Evolutionary conservation across 2,888 invertebrate species (phyloP), one percentile per base, ranked within the genome.

Genomic region (Hydroisotoma schaefferi): DNA sequence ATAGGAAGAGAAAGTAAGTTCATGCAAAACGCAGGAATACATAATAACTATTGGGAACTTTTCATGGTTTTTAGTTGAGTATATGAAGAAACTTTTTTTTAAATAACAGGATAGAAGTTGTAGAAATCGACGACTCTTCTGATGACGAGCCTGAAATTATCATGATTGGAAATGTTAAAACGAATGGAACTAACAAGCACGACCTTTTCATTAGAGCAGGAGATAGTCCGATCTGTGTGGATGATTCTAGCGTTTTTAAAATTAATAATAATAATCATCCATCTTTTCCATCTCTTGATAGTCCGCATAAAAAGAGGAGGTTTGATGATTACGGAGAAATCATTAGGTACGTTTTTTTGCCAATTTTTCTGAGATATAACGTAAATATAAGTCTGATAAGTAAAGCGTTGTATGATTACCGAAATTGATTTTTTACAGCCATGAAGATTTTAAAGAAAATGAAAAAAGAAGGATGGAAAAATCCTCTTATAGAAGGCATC

Each of bases 1-100:
- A 78, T 68, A 75, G 74, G 73, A 77, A 78, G 57, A 20, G 47
- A 25, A 47, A 47, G 47, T 47, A 23, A 6, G 47, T 23, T 47
- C 47, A 23, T 10, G 25, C 33, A 33, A n/a, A n/a, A n/a, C n/a
- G n/a, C n/a, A n/a, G n/a, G n/a, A n/a, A n/a, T 33, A 10, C 8
- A 33, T 10, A 33, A 8, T 33, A 33, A 33, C 8, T 33, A 33
- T 33, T 8, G 33, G 33, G 8, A 8, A 15, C 33, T 15, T 33
- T 10, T 15, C 33, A 33, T 15, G 15, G 33, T 8, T 33, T 76
- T 74, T 28, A 33, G 12, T 27, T 25, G 57, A 28, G 20, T 49
- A 33, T 25, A 3, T 37, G 33, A 33, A 10, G 33, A 33, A 38
- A 43, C 6, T 43, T 10, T 33, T 43, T 43, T 43, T 5, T 5